Conservation (phyloP, 2,113 vertebrate genomes). For the Hoplias malabaricus region DNA sequence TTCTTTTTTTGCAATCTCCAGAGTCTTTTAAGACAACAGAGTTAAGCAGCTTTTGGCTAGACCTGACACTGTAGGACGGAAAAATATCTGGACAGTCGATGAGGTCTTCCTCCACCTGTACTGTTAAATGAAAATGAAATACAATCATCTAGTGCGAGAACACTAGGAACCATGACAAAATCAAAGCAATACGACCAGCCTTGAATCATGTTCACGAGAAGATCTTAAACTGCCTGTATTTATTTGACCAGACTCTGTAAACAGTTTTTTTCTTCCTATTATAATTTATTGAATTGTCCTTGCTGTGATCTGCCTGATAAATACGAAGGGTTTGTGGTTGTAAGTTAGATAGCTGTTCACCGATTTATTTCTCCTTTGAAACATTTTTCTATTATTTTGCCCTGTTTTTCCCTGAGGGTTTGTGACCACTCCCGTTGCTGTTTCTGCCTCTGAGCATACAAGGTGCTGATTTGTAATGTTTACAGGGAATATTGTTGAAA, state of each 20-base stretch:
- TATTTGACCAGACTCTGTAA: conserved; percentile 49
- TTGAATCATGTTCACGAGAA: conserved; percentile 33
- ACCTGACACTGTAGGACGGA: conserved; percentile 33
- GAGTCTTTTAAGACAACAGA: conserved; percentile 13
- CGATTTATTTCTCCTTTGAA: conserved; percentile 20
- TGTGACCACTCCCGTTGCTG: conserved; percentile 57
- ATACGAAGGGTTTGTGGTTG: conserved; percentile 16
- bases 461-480: conserved; percentile 76
- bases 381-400: not conserved
- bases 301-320: conserved; percentile 46
- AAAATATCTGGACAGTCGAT: not conserved
- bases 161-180: conserved; percentile 19
- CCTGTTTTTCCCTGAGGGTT: conserved; percentile 34
- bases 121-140: conserved; percentile 46
- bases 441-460: conserved; percentile 57
- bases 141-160: not conserved
- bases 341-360: conserved; percentile 14
- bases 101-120: conserved; percentile 30
- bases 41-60: conserved; percentile 40
- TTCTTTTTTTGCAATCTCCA: not conserved
- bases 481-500: conserved; percentile 70
- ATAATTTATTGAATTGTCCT: conserved; percentile 51
- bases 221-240: conserved; percentile 43
- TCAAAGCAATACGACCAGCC: conserved; percentile 54
- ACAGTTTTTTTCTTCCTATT: conserved; percentile 41